These are phyloP conservation scores for Ceratina calcarata DNA, from an alignment of 1,140 invertebrate species.

Conservation along the genomic window DNA sequence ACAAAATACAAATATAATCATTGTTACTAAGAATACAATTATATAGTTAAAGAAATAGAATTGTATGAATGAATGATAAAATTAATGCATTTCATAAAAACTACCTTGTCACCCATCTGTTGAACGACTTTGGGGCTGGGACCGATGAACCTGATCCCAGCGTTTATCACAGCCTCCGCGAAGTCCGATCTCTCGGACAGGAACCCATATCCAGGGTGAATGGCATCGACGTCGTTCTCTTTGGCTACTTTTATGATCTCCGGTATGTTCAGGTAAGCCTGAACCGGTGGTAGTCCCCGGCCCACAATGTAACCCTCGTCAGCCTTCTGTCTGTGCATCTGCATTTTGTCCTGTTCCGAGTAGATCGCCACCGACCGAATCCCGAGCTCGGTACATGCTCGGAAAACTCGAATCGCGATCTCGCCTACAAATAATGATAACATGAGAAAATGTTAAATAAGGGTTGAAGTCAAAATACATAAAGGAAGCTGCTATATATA, in stretches of 20 bases:
- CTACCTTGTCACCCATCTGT: constrained; percentile 99
- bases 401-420: constrained; percentile 98
- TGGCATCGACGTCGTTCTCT: constrained; percentile 97
- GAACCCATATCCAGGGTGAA: constrained; percentile 99
- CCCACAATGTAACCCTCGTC: constrained; percentile 99
- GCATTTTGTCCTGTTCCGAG: constrained; percentile 98
- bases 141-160: constrained; percentile 97
- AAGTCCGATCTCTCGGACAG: constrained; percentile 98
- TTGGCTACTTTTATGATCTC: constrained; percentile 98
- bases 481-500: too few species aligned
- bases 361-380: constrained; percentile 98
- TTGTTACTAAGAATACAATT: too few species aligned
- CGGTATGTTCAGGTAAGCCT: constrained; percentile 98
- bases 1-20: too few species aligned
- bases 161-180: constrained; percentile 95
- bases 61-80: neutral
- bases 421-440: constrained; percentile 85
- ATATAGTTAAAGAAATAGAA: too few species aligned
- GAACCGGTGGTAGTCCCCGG: constrained; percentile 96
- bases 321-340: constrained; percentile 99
- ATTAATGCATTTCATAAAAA: neutral
- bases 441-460: constrained; percentile 19
- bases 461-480: too few species aligned
- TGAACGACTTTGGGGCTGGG: constrained; percentile 96
- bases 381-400: constrained; percentile 98